phyloP scores from a whole-genome alignment of 1,140 invertebrate genomes.

The Galleria mellonella region DNA sequence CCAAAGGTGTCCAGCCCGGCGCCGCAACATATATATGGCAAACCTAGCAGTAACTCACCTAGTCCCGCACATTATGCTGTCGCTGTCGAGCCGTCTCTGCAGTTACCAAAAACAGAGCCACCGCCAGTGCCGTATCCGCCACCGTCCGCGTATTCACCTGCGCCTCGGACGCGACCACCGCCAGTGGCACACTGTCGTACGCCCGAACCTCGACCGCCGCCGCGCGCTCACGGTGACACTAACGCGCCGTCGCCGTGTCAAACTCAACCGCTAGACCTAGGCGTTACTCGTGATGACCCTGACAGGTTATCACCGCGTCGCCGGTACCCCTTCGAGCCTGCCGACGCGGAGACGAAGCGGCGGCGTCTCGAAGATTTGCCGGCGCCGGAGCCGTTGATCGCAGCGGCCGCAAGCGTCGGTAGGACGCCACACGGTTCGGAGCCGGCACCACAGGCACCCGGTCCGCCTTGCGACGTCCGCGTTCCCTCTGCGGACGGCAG shows the following conservation, averaged over 20 bases:
- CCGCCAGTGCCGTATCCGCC: constrained; percentile 80
- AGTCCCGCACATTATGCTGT: constrained; percentile 77
- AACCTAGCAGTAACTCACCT: constrained; percentile 76
- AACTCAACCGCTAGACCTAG: constrained; percentile 84
- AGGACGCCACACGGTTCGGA: constrained; percentile 56
- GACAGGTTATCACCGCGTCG: constrained; percentile 74
- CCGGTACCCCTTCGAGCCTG: constrained; percentile 55
- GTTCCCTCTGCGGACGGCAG: constrained; percentile 75
- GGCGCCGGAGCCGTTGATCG: constrained; percentile 75
- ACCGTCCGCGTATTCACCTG: constrained; percentile 62
- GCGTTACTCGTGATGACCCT: constrained; percentile 75
- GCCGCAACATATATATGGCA: constrained; percentile 85
- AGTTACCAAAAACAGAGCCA: constrained; percentile 80
- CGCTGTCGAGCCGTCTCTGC: constrained; percentile 75
- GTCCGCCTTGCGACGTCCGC: constrained; percentile 70
- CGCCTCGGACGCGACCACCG: constrained; percentile 77
- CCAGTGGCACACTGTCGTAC: constrained; percentile 62
- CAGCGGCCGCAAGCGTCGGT: constrained; percentile 83
- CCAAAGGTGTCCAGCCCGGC: constrained; percentile 86
- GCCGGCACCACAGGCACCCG: constrained; percentile 73
- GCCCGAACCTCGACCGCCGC: constrained; percentile 53
- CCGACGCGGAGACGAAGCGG: constrained; percentile 42
- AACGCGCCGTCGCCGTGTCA: constrained; percentile 70
- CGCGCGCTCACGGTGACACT: constrained; percentile 71
- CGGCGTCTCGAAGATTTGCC: constrained; percentile 54